Conservation (phyloP, 2,797 vertebrate species). For the Scyliorhinus canicula region DNA sequence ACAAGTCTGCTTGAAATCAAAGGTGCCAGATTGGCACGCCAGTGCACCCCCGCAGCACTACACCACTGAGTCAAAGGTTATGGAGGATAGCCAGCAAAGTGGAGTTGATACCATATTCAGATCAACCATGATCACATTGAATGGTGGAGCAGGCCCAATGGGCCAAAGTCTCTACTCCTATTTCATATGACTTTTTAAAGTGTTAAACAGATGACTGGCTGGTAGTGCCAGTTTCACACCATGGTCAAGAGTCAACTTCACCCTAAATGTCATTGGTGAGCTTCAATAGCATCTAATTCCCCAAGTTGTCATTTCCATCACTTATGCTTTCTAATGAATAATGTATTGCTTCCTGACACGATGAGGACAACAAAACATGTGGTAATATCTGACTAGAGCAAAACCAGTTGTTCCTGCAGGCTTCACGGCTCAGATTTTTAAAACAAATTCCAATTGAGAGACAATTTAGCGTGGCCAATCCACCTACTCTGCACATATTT, state of each 20-base stretch:
- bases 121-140: too few species aligned
- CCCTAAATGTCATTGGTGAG: not conserved
- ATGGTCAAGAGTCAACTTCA: not conserved
- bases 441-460: too few species aligned
- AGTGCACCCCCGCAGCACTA: too few species aligned
- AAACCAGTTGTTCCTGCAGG: not conserved
- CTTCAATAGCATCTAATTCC: not conserved
- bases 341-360: not conserved
- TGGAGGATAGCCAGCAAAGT: too few species aligned
- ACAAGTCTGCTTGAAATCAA: too few species aligned
- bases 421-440: not conserved
- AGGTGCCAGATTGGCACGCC: too few species aligned
- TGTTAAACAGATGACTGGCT: not conserved
- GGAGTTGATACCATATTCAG: too few species aligned
- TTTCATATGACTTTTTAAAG: not conserved
- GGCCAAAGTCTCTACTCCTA: not conserved
- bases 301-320: not conserved
- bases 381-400: not conserved
- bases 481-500: too few species aligned
- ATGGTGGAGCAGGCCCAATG: too few species aligned
- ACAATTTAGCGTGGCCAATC: too few species aligned
- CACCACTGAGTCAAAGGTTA: not conserved
- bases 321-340: not conserved
- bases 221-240: not conserved
- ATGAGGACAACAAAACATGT: not conserved